Percentiles rank a stretch among this genome's conserved stretches.
phyloP scores from a whole-genome alignment of 2,113 vertebrate species.

The Struthidea cinerea region DNA sequence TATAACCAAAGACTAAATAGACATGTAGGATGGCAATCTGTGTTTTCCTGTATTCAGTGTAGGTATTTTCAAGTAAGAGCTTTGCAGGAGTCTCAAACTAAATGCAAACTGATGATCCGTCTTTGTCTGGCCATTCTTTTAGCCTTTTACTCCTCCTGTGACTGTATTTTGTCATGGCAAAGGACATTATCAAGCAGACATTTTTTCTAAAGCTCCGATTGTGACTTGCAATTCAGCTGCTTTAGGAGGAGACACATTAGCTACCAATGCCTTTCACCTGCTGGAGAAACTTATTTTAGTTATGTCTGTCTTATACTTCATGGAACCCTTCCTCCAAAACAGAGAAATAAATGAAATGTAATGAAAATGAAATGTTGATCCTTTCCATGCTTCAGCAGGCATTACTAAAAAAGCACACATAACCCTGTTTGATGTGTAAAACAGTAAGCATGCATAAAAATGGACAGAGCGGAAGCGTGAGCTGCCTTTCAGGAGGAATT shows the following conservation, averaged over 20 bases:
- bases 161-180: not conserved
- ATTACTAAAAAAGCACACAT: constrained; percentile 43
- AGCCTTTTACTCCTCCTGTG: not conserved
- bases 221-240: constrained; percentile 3
- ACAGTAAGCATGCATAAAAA: constrained; percentile 26
- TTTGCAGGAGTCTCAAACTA: not conserved
- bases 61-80: not conserved
- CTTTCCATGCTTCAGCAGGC: constrained; percentile 15
- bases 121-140: not conserved
- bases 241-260: constrained; percentile 27
- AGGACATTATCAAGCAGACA: not conserved
- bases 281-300: constrained; percentile 33
- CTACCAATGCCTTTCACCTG: constrained; percentile 8
- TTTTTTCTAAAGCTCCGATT: not conserved
- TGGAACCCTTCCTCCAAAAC: constrained; percentile 16
- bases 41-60: fast-evolving
- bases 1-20: not conserved
- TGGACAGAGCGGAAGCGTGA: not conserved
- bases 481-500: constrained; percentile 20
- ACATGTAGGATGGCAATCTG: not conserved
- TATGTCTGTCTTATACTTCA: constrained; percentile 9
- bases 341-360: constrained; percentile 59
- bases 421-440: constrained; percentile 33
- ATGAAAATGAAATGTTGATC: constrained; percentile 59
- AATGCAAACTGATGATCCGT: not conserved